Conservation (phyloP, 2,113 vertebrate species). For the Procavia capensis region DNA sequence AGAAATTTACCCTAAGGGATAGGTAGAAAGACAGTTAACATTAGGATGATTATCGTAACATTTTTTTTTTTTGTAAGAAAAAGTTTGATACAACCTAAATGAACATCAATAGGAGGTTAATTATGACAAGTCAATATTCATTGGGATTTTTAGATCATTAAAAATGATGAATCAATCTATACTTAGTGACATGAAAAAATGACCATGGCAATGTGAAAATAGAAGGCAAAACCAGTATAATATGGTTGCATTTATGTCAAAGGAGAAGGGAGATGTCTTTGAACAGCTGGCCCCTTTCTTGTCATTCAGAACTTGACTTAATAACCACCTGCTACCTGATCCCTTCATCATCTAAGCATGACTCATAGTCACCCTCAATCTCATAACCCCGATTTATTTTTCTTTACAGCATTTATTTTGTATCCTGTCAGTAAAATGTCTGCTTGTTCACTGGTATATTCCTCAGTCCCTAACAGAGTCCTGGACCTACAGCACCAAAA, state of each 20-base stretch:
- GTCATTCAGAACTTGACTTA: not conserved
- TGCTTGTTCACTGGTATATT: not conserved
- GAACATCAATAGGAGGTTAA: not conserved
- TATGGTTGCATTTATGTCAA: not conserved
- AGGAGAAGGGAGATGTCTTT: not conserved
- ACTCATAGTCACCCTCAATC: not conserved
- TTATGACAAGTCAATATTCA: not conserved
- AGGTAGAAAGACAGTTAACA: not conserved
- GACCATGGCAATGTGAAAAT: not conserved
- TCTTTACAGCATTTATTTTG: not conserved
- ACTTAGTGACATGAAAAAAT: constrained; percentile 7
- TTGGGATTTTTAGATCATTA: not conserved
- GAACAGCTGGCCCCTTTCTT: not conserved
- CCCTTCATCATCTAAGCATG: not conserved
- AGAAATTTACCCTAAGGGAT: constrained; percentile 1
- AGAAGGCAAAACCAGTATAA: constrained; percentile 9
- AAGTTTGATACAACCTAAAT: not conserved
- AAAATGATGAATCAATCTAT: not conserved
- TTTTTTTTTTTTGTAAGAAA: not conserved
- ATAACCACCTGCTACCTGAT: not conserved
- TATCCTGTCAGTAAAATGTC: not conserved
- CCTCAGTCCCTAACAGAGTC: not conserved
- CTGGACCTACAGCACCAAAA: not conserved
- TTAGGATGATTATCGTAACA: not conserved
- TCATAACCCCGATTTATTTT: not conserved